Evolutionary conservation across 2,797 vertebrate genomes (phyloP).

Genomic region (Periparus ater): DNA sequence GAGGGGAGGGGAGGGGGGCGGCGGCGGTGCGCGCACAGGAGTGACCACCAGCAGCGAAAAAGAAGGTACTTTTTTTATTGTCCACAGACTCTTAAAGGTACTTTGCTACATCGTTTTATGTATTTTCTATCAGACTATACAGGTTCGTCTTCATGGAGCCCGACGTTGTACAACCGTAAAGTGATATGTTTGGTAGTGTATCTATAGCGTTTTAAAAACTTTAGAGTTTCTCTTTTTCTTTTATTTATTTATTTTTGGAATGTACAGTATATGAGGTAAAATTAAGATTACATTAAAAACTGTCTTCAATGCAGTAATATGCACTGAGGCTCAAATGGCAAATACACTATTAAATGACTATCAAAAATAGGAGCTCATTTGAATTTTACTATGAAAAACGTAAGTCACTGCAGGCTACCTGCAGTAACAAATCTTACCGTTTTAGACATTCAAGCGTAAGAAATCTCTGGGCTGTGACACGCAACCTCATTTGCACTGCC

Average conservation of each 20-base stretch:
- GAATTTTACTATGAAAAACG: slow-evolving; percentile 83
- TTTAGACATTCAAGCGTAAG: slow-evolving; percentile 80
- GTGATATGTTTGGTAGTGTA: slow-evolving; percentile 97
- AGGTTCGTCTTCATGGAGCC: slow-evolving; percentile 86
- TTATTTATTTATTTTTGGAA: slow-evolving; percentile 84
- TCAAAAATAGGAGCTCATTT: slow-evolving; percentile 91
- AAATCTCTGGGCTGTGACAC: slow-evolving; percentile 80
- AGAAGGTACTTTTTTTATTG: slow-evolving; percentile 98
- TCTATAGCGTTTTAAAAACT: slow-evolving; percentile 90
- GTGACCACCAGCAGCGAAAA: slow-evolving; percentile 69
- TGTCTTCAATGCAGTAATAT: slow-evolving; percentile 82
- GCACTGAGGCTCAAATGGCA: slow-evolving; percentile 90
- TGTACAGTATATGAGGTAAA: slow-evolving; percentile 99
- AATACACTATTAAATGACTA: slow-evolving; percentile 93
- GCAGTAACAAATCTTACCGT: slow-evolving; percentile 73
- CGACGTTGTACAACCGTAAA: slow-evolving; percentile 86
- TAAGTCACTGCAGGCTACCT: slow-evolving; percentile 72
- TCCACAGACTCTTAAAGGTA: slow-evolving; percentile 93
- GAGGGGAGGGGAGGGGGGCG: neutral
- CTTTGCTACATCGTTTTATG: slow-evolving; percentile 93
- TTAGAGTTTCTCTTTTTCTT: slow-evolving; percentile 69
- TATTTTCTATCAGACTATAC: slow-evolving; percentile 92
- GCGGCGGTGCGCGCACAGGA: neutral
- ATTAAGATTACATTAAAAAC: slow-evolving; percentile 99
- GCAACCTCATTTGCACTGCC: slow-evolving; percentile 79